Base-by-base conservation (phyloP, 2,113 vertebrate genomes). In the Callocephalon fimbriatum region DNA sequence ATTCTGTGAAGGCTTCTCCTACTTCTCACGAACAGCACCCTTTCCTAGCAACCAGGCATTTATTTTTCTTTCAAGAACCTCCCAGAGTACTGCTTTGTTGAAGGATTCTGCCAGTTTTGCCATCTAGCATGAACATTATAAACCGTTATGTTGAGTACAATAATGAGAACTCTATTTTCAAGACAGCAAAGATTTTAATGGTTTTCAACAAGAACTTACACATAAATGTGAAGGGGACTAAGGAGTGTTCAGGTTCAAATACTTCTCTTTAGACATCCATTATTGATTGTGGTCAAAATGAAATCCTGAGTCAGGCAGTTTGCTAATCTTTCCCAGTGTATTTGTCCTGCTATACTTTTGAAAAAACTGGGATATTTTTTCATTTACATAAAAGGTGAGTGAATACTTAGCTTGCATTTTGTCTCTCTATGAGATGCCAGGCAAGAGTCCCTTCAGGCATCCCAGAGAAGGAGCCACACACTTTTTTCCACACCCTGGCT, bases 301-400 rank as follows among this genome's bases (percentile, higher is more conserved):
- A 80, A 86, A 87, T 53, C 19, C 19, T 44, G 19, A 80, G 16
- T 58, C 9, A 77, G 40, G 3, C 4, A 53, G 0, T 1, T 1
- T 1, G 0, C 61, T 48, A 80, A 6, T 53, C 16, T 53, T 70
- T 56, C 19, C 19, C 31, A 87, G 22, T 1, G 0, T 0, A 22
- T 8, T 58, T 3, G 6, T 70, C 56, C 6, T 79, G 7, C 8
- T 32, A 6, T 40, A 68, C 6, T 59, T 73, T 12, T 47, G 3
- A n/a, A n/a, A 53, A 26, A 59, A 35, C 1, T 15, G 1, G 7
- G 0, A 3, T 47, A 20, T 27, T 37, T 1, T 16, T 74, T 88
- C 22, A 19, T 70, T 90, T 76, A 42, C 20, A 21, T 11, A 5
- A 45, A 76, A 83, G 14, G 2, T 50, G 59, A 56, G 7, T 44